Evolutionary conservation across 2,113 vertebrate genomes (phyloP).

Genomic region (Archilochus colubris): DNA sequence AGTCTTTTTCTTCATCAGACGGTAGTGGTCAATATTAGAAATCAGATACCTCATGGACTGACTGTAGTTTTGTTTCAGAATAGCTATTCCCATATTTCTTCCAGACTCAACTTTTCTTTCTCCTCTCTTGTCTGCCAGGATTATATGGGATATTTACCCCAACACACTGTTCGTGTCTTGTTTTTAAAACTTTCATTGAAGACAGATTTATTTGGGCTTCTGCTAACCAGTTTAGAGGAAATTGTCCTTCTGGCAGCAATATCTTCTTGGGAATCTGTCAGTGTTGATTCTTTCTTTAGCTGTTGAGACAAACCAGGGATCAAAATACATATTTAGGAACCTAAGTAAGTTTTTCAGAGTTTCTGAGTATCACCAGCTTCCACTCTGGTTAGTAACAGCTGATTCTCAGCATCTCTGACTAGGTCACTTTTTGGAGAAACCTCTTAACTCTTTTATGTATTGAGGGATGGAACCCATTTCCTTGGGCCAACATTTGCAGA

Average conservation of each 20-base stretch:
- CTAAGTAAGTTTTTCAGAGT: not conserved
- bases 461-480: not conserved
- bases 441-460: not conserved
- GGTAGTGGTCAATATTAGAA: not conserved
- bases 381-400: not conserved
- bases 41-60: constrained; percentile 7
- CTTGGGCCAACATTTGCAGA: not conserved
- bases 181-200: constrained; percentile 46
- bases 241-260: constrained; percentile 44
- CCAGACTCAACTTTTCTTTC: constrained; percentile 15
- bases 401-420: not conserved
- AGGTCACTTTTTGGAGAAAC: not conserved
- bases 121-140: not conserved
- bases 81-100: constrained; percentile 10
- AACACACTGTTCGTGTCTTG: not conserved
- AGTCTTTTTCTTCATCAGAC: not conserved
- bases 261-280: constrained; percentile 44
- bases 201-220: constrained; percentile 35
- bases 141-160: not conserved
- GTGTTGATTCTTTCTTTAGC: constrained; percentile 13
- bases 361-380: not conserved
- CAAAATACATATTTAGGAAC: constrained; percentile 28
- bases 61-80: constrained; percentile 3
- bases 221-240: constrained; percentile 54
- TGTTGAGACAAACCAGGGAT: constrained; percentile 50